phyloP scores from a whole-genome alignment of 37 sponge, comb jelly and placozoan species.

The Ephydatia muelleri region DNA sequence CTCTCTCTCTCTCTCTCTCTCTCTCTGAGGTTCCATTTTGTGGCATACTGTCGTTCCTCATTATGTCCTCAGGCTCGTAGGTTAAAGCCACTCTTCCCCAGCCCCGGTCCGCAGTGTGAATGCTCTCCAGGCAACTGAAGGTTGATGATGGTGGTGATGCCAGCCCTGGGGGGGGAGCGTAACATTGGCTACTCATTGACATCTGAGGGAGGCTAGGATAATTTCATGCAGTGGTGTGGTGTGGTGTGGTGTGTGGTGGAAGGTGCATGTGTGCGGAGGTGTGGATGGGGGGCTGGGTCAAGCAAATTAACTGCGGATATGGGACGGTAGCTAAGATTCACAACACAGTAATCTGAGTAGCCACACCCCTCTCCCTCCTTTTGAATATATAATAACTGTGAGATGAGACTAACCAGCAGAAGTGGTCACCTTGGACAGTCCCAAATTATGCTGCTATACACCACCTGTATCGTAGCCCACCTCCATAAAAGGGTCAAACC shows the following conservation, averaged over 20 bases:
- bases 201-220: background rate
- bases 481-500: too few species aligned
- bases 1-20: slow-evolving; percentile 53
- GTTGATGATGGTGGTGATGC: slow-evolving; percentile 86
- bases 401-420: too few species aligned
- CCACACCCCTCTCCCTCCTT: too few species aligned
- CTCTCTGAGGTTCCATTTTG: slow-evolving; percentile 28
- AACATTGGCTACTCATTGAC: too few species aligned
- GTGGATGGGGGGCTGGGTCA: background rate
- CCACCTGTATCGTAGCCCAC: too few species aligned
- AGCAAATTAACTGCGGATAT: background rate
- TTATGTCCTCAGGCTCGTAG: slow-evolving; percentile 88
- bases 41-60: slow-evolving; percentile 66
- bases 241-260: background rate
- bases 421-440: too few species aligned
- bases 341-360: too few species aligned
- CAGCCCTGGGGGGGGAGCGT: slow-evolving; percentile 42
- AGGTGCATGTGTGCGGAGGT: too few species aligned
- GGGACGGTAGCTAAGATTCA: background rate
- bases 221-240: background rate
- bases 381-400: too few species aligned
- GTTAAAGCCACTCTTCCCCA: slow-evolving; percentile 88
- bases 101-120: slow-evolving; percentile 85
- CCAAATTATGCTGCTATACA: too few species aligned
- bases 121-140: slow-evolving; percentile 93